Conservation (phyloP, 2,888 invertebrate species). For the Rotaria sp. region DNA sequence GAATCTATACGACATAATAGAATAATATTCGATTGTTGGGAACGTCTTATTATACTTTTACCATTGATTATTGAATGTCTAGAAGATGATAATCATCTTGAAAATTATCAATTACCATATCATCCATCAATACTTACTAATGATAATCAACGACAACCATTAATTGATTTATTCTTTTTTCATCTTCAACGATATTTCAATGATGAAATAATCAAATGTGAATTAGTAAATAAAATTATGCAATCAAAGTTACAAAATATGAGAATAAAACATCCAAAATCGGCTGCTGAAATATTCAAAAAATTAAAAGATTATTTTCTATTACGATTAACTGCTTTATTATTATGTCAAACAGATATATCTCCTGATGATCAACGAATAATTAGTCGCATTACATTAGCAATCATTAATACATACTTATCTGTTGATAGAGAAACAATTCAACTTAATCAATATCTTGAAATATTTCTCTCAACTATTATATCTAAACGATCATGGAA, state of each 20-base stretch:
- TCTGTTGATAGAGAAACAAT: neutral
- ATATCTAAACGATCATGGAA: neutral
- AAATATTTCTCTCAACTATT: constrained; percentile 9
- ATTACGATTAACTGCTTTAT: neutral
- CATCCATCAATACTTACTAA: neutral
- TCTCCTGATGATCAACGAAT: neutral
- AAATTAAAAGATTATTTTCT: neutral
- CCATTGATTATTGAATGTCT: neutral
- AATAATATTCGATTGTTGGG: neutral
- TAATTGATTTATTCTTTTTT: neutral
- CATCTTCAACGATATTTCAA: neutral
- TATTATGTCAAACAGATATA: neutral
- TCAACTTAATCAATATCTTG: neutral
- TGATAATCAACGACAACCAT: neutral
- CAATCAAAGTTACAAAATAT: neutral
- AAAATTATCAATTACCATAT: neutral
- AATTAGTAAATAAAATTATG: neutral
- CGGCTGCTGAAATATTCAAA: neutral
- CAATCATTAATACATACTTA: neutral
- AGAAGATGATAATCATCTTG: neutral
- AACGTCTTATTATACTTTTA: neutral
- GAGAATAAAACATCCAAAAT: neutral
- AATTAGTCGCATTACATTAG: neutral
- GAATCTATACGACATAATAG: neutral
- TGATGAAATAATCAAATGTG: neutral